A percentile compares a stretch with the other conserved stretches of the same genome.
These are phyloP conservation scores for Fringilla coelebs DNA, from an alignment of 2,797 vertebrate species.

Conservation along the genomic window DNA sequence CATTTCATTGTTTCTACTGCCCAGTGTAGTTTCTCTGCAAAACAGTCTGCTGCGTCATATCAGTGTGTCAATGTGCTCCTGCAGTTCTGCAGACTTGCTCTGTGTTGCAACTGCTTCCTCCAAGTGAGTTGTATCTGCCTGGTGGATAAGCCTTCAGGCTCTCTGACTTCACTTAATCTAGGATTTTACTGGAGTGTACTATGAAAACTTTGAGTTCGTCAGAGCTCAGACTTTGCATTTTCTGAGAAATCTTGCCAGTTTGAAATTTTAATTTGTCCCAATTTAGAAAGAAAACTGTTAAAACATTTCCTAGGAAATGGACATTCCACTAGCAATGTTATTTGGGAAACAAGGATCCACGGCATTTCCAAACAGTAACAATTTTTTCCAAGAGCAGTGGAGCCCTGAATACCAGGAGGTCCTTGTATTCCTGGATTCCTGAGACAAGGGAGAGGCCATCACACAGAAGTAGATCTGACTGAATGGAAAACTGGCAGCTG, in stretches of 20 bases:
- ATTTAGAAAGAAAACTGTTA: background rate
- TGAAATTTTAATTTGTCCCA: background rate
- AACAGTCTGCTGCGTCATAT: background rate
- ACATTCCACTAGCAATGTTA: background rate
- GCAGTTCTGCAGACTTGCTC: background rate
- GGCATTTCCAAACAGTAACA: background rate
- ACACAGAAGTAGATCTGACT: background rate
- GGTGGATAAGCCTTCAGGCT: background rate
- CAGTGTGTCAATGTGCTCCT: background rate
- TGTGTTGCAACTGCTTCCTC: background rate
- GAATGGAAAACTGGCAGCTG: conserved; percentile 37
- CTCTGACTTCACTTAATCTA: background rate
- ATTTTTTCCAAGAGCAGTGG: background rate
- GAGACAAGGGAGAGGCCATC: background rate
- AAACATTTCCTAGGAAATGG: background rate
- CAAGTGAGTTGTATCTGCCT: background rate
- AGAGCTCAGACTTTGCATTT: background rate
- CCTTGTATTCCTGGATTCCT: background rate
- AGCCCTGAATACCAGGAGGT: background rate
- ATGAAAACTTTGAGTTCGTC: background rate
- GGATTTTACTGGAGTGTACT: background rate
- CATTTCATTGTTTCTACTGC: background rate
- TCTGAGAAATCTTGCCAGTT: background rate
- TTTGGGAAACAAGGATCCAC: background rate
- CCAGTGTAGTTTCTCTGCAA: background rate